Percentiles rank a stretch among this genome's conserved stretches.
Evolutionary conservation across 2,888 invertebrate species (phyloP).

Genomic region (Aelia acuminata): DNA sequence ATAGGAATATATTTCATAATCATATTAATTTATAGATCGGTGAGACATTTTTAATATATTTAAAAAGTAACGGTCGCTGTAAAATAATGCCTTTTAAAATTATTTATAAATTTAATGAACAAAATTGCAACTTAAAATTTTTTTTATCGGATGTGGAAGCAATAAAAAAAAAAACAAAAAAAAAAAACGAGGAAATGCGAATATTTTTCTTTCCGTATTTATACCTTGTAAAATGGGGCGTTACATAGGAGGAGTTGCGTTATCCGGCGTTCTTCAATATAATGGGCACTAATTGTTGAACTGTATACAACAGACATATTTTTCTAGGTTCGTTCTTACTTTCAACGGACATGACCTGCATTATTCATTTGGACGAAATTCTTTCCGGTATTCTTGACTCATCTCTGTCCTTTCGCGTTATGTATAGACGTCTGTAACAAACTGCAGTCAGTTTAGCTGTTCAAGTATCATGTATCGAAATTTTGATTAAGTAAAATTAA

Average conservation of each 20-base stretch:
- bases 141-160: not conserved
- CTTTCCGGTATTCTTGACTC: constrained; percentile 47
- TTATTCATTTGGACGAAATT: constrained; percentile 43
- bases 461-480: not conserved
- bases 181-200: not conserved
- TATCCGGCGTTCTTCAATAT: constrained; percentile 28
- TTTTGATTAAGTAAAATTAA: too few species aligned
- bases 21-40: too few species aligned
- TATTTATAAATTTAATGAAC: too few species aligned
- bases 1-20: too few species aligned
- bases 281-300: constrained; percentile 55
- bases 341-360: constrained; percentile 48
- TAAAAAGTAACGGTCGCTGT: too few species aligned
- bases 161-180: too few species aligned
- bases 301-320: constrained; percentile 52
- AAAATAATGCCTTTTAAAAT: too few species aligned
- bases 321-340: constrained; percentile 52
- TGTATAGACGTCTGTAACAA: not conserved
- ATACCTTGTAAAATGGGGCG: constrained; percentile 6
- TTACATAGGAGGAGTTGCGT: constrained; percentile 14
- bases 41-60: too few species aligned
- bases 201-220: not conserved
- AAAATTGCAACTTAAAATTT: too few species aligned
- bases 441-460: not conserved
- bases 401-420: constrained; percentile 22